Percentiles rank a stretch among this genome's conserved stretches.
phyloP scores from a whole-genome alignment of 2,797 vertebrate genomes.

The Gallinago solitaria region DNA sequence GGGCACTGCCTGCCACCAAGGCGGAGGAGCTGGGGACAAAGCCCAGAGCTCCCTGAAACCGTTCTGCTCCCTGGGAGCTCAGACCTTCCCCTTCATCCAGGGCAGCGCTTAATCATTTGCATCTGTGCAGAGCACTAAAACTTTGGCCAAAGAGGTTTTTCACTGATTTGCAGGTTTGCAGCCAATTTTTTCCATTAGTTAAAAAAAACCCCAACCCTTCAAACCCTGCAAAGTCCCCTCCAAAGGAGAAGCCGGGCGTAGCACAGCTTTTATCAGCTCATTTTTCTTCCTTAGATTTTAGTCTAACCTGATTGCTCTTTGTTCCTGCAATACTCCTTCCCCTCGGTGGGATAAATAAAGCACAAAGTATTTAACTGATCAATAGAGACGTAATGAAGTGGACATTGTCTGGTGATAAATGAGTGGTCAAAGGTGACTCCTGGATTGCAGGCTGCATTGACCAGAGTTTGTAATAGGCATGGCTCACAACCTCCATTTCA shows the following conservation, averaged over 20 bases:
- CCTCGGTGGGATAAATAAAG: background rate
- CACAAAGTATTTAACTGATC: slow-evolving; percentile 12
- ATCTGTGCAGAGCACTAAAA: fast-evolving
- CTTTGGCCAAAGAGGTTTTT: background rate
- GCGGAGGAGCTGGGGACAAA: background rate
- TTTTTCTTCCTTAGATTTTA: slow-evolving; percentile 48
- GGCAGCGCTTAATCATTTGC: fast-evolving
- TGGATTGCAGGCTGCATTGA: background rate
- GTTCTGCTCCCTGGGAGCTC: background rate
- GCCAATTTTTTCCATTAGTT: background rate
- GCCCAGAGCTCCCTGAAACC: background rate
- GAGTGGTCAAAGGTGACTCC: background rate
- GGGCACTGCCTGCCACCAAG: fast-evolving
- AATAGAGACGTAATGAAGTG: slow-evolving; percentile 33
- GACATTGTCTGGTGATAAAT: background rate
- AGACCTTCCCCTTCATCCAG: background rate
- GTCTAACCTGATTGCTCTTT: background rate
- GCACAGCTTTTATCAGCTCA: background rate
- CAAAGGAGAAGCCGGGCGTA: background rate
- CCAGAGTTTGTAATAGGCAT: fast-evolving
- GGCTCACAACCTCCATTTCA: background rate
- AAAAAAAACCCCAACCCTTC: fast-evolving
- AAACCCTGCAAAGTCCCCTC: background rate
- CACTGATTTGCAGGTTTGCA: background rate
- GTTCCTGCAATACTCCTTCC: background rate